phyloP scores from a whole-genome alignment of 2,888 invertebrate species.

The Trichogramma dendrolimi region DNA sequence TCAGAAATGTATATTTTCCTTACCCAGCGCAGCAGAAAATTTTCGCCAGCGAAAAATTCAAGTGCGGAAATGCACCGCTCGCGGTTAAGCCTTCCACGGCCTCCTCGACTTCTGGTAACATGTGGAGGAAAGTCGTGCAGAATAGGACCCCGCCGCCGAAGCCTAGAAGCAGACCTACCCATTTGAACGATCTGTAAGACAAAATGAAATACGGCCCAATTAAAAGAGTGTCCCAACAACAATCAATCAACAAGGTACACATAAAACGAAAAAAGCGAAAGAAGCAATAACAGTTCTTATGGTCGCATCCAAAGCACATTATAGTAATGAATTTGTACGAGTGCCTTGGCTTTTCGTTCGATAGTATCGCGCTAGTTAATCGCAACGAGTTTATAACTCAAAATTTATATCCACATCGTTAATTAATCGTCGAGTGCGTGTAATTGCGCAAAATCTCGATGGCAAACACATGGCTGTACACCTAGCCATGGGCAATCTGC shows the following conservation, averaged over 20 bases:
- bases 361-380: no score
- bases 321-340: no score
- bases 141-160: conserved; percentile 82
- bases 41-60: conserved; percentile 64
- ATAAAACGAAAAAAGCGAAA: neutral
- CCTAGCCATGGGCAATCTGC: no score
- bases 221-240: neutral
- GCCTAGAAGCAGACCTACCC: conserved; percentile 65
- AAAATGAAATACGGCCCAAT: neutral
- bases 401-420: no score
- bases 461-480: no score
- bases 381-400: no score
- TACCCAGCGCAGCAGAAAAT: conserved; percentile 63
- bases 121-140: conserved; percentile 76
- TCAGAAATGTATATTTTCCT: conserved; percentile 17
- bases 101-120: conserved; percentile 75
- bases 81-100: conserved; percentile 59
- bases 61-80: conserved; percentile 50
- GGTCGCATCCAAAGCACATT: no score
- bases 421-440: no score
- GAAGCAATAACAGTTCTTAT: neutral
- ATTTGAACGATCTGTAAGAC: conserved; percentile 39
- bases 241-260: neutral
- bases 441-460: no score
- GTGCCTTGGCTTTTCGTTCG: no score